Evolutionary conservation across 2,888 invertebrate species (phyloP), one percentile per base, ranked within the genome.

Genomic region (Tanytarsus gracilentus): DNA sequence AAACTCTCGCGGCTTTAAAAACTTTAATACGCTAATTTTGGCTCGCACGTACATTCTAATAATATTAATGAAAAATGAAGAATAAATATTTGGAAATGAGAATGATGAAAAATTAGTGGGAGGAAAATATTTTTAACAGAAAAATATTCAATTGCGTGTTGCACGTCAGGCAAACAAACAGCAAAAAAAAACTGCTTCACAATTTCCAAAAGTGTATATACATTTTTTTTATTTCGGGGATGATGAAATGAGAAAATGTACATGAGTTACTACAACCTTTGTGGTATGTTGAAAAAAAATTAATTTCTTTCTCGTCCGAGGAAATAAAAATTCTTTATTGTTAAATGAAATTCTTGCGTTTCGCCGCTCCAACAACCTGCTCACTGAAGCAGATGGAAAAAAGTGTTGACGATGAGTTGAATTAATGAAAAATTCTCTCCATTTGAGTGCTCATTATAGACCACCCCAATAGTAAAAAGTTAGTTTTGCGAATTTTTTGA

Each of bases 111-210:
- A 23, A 7, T 18, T 44, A 23, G 50, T 8, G 25, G 50, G 50
- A 27, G 14, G 9, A 50, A 50, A 29, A 27, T 25, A 14, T 29
- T 50, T 50, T n/a, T 6, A 5, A 7, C 25, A 50, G 33, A 30
- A 30, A 58, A 49, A 49, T 9, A 9, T 49, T 27, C 25, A 49
- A 58, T 58, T 29, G 58, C 58, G 58, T 58, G 58, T 48, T 48
- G 58, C 58, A 58, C 58, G 58, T 58, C 48, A 58, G 16, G 25
- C 55, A 39, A 56, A 56, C 40, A 25, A 18, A 23, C n/a, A n/a
- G n/a, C n/a, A n/a, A n/a, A n/a, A n/a, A n/a, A n/a, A n/a, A n/a
- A n/a, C n/a, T n/a, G n/a, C n/a, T n/a, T n/a, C n/a, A n/a, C n/a
- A n/a, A n/a, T n/a, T n/a, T n/a, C n/a, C n/a, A n/a, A n/a, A n/a